phyloP scores from a whole-genome alignment of 2,888 invertebrate species.

The Diarsia dahlii region DNA sequence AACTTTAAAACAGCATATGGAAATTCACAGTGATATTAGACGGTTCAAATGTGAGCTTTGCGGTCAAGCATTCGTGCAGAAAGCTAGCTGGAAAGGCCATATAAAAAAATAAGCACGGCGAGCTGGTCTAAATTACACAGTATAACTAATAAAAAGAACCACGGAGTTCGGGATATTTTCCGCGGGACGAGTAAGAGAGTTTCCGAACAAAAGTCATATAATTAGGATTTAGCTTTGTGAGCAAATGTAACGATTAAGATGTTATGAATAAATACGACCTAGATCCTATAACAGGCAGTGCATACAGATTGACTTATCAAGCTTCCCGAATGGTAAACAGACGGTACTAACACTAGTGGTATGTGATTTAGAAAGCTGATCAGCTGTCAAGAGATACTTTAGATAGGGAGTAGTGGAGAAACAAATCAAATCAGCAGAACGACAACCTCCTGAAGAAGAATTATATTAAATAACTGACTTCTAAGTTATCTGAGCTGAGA shows the following conservation, averaged over 20 bases:
- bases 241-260: too few relatives aligned
- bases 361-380: neutral
- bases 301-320: neutral
- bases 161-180: too few relatives aligned
- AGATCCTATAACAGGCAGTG: neutral
- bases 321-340: neutral
- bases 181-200: too few relatives aligned
- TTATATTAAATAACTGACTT: neutral
- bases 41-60: too few relatives aligned
- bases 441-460: neutral
- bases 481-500: neutral
- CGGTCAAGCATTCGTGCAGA: too few relatives aligned
- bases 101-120: constrained; percentile 27
- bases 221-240: too few relatives aligned
- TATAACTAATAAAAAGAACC: neutral
- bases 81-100: too few relatives aligned
- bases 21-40: too few relatives aligned
- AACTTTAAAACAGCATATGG: too few relatives aligned
- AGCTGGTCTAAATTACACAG: constrained; percentile 8
- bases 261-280: neutral
- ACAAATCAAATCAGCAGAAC: too few relatives aligned
- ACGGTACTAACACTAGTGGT: neutral
- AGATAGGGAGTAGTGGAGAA: neutral
- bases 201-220: too few relatives aligned
- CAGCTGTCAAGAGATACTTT: neutral